Conservation (phyloP, 2,113 vertebrate genomes). For the Plectropomus leopardus region DNA sequence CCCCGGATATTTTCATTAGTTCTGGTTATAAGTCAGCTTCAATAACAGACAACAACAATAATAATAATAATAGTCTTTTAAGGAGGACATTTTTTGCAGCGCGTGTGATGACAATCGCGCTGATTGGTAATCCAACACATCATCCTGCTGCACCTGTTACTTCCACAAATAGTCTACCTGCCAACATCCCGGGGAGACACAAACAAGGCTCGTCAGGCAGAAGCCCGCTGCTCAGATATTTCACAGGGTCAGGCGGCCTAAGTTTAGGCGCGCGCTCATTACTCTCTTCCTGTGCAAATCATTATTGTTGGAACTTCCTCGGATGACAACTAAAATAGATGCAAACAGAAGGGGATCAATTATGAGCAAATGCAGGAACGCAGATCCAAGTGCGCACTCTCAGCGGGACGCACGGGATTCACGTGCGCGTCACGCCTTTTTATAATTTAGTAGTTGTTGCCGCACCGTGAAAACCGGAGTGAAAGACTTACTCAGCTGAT, state of each 20-base stretch:
- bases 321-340: background rate
- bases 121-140: constrained; percentile 68
- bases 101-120: constrained; percentile 56
- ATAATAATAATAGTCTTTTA: background rate
- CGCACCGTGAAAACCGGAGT: background rate
- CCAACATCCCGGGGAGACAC: constrained; percentile 62
- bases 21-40: background rate
- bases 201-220: constrained; percentile 55
- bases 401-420: constrained; percentile 28
- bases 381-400: constrained; percentile 25
- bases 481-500: constrained; percentile 91
- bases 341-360: background rate
- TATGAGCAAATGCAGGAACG: background rate
- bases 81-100: background rate
- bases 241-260: constrained; percentile 35
- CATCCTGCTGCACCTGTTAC: constrained; percentile 83
- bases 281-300: constrained; percentile 28
- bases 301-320: background rate
- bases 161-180: constrained; percentile 78
- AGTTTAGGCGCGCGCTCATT: constrained; percentile 45
- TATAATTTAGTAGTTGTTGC: constrained; percentile 16
- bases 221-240: constrained; percentile 38
- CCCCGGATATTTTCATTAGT: no score
- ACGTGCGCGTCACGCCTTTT: constrained; percentile 19
- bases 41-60: background rate